phyloP scores from a whole-genome alignment of 2,888 invertebrate genomes.

The Esperia sulphurella region DNA sequence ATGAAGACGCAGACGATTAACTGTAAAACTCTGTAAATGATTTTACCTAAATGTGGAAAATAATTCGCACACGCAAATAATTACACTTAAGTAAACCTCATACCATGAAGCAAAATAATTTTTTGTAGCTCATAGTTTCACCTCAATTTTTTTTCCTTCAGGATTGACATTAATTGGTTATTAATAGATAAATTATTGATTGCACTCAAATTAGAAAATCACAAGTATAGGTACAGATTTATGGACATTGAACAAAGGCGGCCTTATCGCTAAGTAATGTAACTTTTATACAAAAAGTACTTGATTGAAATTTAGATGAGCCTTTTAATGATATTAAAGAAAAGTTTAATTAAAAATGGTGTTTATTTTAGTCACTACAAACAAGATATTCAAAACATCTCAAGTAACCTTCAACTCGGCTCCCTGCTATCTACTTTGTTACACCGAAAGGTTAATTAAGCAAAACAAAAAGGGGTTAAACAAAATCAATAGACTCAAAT shows the following conservation, averaged over 20 bases:
- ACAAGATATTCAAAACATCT: conserved; percentile 14
- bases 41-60: background rate
- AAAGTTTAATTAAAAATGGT: too few species aligned
- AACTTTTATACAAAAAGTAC: too few species aligned
- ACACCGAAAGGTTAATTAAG: conserved; percentile 77
- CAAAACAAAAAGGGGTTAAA: conserved; percentile 78
- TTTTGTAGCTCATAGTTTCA: too few species aligned
- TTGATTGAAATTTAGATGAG: background rate
- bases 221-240: too few species aligned
- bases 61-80: background rate
- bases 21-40: conserved; percentile 31
- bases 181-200: too few species aligned
- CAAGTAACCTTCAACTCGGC: conserved; percentile 35
- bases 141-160: too few species aligned
- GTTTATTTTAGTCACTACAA: background rate
- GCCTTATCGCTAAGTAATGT: too few species aligned
- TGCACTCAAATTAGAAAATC: too few species aligned
- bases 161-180: too few species aligned
- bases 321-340: too few species aligned
- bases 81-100: background rate
- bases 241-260: too few species aligned
- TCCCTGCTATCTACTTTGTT: conserved; percentile 50
- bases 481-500: conserved; percentile 79
- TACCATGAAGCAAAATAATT: too few species aligned
- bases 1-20: conserved; percentile 60